phyloP scores from a whole-genome alignment of 2,888 invertebrate species.

The Cataglyphis altisquamis region DNA sequence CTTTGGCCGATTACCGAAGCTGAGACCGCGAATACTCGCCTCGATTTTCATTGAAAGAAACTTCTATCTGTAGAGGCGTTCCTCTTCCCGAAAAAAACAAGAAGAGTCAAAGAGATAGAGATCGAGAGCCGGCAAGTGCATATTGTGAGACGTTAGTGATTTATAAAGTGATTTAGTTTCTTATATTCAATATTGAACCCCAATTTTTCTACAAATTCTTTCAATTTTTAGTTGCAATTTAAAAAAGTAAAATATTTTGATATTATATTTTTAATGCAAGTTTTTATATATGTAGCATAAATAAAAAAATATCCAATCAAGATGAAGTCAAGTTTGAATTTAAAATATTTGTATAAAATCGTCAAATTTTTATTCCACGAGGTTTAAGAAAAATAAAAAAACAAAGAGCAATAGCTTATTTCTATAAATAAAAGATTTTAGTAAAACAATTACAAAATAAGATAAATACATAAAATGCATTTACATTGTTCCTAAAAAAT shows the following conservation, averaged over 20 bases:
- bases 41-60: conserved; percentile 35
- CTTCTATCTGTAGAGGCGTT: background rate
- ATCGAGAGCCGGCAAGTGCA: conserved; percentile 22
- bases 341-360: background rate
- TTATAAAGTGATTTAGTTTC: conserved; percentile 8
- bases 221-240: background rate
- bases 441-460: background rate
- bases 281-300: background rate
- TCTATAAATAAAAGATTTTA: background rate
- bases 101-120: conserved; percentile 20
- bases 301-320: background rate
- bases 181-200: background rate
- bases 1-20: conserved; percentile 37
- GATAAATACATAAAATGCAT: background rate
- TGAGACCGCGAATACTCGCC: conserved; percentile 33
- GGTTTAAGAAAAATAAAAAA: background rate
- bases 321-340: background rate
- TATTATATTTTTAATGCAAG: background rate
- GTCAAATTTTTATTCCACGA: background rate
- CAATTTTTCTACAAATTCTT: background rate
- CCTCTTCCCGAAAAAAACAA: conserved; percentile 25
- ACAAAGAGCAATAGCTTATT: background rate
- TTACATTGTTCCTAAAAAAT: background rate
- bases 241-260: background rate
- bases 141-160: conserved; percentile 26